These are phyloP conservation scores for Circaetus gallicus DNA, from an alignment of 2,113 vertebrate genomes.

Conservation along the genomic window DNA sequence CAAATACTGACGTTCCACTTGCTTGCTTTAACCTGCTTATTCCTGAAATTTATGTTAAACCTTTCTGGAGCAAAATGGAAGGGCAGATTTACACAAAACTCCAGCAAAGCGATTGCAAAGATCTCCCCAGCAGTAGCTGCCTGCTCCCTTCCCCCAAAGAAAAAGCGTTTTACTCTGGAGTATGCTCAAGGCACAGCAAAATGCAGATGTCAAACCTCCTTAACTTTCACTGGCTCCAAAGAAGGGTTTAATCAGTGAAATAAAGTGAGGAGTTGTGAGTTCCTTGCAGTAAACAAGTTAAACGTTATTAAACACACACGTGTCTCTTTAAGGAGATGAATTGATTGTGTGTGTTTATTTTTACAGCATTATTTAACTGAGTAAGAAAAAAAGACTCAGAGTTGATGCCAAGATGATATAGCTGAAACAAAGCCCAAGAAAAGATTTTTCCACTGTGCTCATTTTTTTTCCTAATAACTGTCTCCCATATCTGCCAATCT, in stretches of 20 bases:
- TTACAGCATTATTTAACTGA: constrained; percentile 81
- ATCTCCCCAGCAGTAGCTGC: neutral
- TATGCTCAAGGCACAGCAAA: neutral
- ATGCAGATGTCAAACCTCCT: neutral
- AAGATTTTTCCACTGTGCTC: constrained; percentile 73
- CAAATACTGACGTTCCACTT: neutral
- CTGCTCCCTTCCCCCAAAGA: neutral
- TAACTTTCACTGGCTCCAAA: neutral
- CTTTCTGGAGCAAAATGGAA: neutral
- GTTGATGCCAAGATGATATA: constrained; percentile 81
- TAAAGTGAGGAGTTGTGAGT: constrained; percentile 63
- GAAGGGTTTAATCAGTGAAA: neutral
- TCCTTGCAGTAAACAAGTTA: constrained; percentile 82
- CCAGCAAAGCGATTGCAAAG: neutral
- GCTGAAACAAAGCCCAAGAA: constrained; percentile 76
- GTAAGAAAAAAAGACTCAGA: constrained; percentile 64
- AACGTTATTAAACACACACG: constrained; percentile 82
- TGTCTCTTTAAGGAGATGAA: constrained; percentile 74
- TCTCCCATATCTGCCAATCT: constrained; percentile 82
- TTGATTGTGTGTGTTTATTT: constrained; percentile 84
- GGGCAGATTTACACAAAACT: neutral
- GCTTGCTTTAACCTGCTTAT: neutral
- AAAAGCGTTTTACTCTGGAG: neutral
- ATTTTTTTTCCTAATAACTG: constrained; percentile 76
- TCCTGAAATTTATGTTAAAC: neutral